Conservation (phyloP, 1,140 invertebrate species). For the Drosophila nannoptera region DNA sequence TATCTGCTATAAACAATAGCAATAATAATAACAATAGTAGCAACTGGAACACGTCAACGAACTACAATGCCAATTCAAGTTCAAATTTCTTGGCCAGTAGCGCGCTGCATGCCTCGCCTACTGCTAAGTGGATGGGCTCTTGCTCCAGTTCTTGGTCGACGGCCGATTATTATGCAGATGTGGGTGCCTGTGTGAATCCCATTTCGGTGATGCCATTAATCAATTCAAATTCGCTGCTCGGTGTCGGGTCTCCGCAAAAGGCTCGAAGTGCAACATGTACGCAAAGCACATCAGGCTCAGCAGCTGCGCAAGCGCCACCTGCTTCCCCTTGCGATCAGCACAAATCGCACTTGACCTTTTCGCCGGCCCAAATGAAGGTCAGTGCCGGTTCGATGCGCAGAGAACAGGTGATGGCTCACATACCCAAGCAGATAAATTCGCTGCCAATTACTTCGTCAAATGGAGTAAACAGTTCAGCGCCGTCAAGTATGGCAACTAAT, state of each 20-base stretch:
- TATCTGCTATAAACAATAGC: slow-evolving; percentile 60
- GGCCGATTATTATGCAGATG: slow-evolving; percentile 86
- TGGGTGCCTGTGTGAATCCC: slow-evolving; percentile 88
- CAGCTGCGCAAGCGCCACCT: slow-evolving; percentile 42
- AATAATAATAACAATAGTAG: slow-evolving; percentile 38
- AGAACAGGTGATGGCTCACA: slow-evolving; percentile 80
- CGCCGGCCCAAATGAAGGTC: slow-evolving; percentile 83
- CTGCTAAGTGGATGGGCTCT: slow-evolving; percentile 80
- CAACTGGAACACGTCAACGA: slow-evolving; percentile 14
- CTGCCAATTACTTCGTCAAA: slow-evolving; percentile 62
- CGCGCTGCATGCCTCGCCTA: slow-evolving; percentile 57
- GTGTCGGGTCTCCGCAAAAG: slow-evolving; percentile 55
- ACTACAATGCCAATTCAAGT: slow-evolving; percentile 55
- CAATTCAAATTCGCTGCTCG: slow-evolving; percentile 47
- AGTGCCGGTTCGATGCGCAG: slow-evolving; percentile 68
- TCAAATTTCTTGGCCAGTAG: slow-evolving; percentile 53
- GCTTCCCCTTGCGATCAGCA: slow-evolving; percentile 78
- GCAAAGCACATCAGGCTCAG: slow-evolving; percentile 31
- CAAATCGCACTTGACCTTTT: slow-evolving; percentile 84
- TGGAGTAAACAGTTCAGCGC: slow-evolving; percentile 45
- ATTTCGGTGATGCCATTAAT: slow-evolving; percentile 85
- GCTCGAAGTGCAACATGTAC: slow-evolving; percentile 39
- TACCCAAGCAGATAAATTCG: slow-evolving; percentile 81
- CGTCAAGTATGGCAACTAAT: slow-evolving; percentile 68
- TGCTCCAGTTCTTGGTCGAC: slow-evolving; percentile 84